Base-by-base conservation (phyloP, 2,113 vertebrate genomes). In the Holacanthus passer region DNA sequence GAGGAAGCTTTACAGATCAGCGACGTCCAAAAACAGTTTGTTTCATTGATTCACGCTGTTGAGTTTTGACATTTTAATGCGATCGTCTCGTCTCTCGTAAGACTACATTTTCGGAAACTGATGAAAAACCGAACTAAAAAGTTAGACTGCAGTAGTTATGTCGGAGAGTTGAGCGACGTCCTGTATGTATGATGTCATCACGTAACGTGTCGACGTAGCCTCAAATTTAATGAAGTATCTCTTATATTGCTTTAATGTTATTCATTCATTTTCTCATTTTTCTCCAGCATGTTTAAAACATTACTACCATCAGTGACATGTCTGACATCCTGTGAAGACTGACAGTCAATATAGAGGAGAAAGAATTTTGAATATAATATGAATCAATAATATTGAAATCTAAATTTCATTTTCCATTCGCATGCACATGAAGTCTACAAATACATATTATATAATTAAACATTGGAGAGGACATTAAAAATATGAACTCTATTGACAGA, bases 61-160 rank as follows among this genome's bases (percentile, higher is more conserved):
- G 3, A 10, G 5, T 59, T 70, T 31, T 4, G 0, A 55, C 0
- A 8, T 3, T 19, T 24, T 31, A 11, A 13, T 24, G 2, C 0
- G 3, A 1, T 14, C 2, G 0, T 47, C 2, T 14, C 2, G 2
- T 29, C 19, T 7, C 1, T 47, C 5, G 1, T 12, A 12, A 12
- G 2, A 19, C 14, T 47, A 10, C 8, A 7, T 59, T 1, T 8
- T 1, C 4, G 5, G 9, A 14, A 5, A 29, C n/a, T 3, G 1
- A 17, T 13, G 53, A 16, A 6, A 48, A 58, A 45, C 20, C 20
- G 1, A 31, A 22, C 13, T 19, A 0, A 27, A 70, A 72, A 72
- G 50, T 69, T 74, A 2, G 24, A 4, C 45, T 52, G 10, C 43
- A 45, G 19, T 41, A 27, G 62, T 63, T 56, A 66, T 16, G 10